Percentiles rank a stretch among this genome's conserved stretches.
Conservation (phyloP, 2,113 vertebrate species). For the Sarotherodon lohbergeri region DNA sequence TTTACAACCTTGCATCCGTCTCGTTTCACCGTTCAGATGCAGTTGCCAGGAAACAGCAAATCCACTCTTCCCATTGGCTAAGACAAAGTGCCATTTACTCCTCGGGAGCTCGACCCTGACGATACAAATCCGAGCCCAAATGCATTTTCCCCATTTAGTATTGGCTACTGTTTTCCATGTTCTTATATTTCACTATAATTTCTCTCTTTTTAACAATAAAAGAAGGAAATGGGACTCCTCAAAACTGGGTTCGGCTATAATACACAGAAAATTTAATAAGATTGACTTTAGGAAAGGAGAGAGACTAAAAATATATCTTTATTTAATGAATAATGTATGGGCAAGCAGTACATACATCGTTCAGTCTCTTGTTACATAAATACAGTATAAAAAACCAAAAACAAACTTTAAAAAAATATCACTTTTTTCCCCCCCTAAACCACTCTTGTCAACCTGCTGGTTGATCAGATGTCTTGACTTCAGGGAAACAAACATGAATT, state of each 20-base stretch:
- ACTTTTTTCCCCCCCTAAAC: neutral
- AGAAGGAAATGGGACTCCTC: neutral
- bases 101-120: neutral
- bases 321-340: neutral
- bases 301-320: neutral
- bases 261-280: neutral
- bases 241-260: neutral
- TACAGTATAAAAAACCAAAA: neutral
- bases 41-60: constrained; percentile 44
- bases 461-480: neutral
- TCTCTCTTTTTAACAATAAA: neutral
- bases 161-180: neutral
- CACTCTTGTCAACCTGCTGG: neutral
- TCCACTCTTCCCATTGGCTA: constrained; percentile 10
- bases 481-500: neutral
- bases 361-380: neutral
- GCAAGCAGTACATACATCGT: neutral
- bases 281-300: neutral
- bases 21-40: constrained; percentile 31
- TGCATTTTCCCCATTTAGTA: neutral
- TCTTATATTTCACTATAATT: neutral
- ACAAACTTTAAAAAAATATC: too few relatives aligned
- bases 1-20: neutral
- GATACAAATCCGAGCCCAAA: neutral
- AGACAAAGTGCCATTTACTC: neutral